Evolutionary conservation across 2,113 vertebrate species (phyloP).

Genomic region (Oplegnathus fasciatus): DNA sequence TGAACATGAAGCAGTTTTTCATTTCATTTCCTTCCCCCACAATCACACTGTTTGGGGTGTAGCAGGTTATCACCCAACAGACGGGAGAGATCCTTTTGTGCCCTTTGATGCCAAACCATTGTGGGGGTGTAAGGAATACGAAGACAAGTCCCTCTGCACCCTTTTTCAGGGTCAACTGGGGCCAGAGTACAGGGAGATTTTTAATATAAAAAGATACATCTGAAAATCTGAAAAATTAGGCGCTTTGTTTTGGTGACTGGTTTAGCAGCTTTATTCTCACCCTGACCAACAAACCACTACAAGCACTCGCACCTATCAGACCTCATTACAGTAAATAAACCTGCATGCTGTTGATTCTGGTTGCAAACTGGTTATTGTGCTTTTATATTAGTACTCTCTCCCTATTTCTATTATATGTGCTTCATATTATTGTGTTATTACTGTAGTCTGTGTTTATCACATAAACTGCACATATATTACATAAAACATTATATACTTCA

Average conservation of each 20-base stretch:
- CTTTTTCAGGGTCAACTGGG: neutral
- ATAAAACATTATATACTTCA: neutral
- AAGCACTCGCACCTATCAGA: neutral
- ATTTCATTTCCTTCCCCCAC: slow-evolving; percentile 1
- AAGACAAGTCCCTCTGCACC: neutral
- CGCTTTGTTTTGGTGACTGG: neutral
- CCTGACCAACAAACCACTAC: neutral
- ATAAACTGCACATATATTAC: neutral
- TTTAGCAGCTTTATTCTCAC: neutral
- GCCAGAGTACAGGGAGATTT: too few species aligned
- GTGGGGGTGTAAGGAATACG: too few species aligned
- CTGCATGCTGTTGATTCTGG: neutral
- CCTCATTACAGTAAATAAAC: too few species aligned
- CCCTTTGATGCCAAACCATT: neutral
- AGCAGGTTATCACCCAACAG: neutral
- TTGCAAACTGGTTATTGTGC: neutral
- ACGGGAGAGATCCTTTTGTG: neutral
- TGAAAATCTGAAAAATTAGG: neutral
- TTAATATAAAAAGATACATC: neutral
- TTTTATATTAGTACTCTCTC: neutral
- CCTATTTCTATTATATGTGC: too few species aligned
- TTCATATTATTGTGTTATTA: neutral
- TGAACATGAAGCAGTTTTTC: neutral
- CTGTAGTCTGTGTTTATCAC: neutral
- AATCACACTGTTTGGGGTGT: neutral